Evolutionary conservation across 2,113 vertebrate genomes (phyloP).

Genomic region (Oxyruncus cristatus): DNA sequence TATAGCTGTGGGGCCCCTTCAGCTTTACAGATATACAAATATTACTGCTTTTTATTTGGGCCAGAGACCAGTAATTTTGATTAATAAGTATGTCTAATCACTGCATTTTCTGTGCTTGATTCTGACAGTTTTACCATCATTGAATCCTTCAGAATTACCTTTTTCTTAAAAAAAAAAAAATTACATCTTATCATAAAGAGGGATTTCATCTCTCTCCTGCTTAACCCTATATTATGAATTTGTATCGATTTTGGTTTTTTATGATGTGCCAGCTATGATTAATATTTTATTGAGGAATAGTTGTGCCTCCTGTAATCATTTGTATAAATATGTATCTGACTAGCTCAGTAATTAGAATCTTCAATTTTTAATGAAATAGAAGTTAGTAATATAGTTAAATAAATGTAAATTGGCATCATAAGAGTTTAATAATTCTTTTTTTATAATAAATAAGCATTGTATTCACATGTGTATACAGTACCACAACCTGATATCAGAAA

Average conservation of each 20-base stretch:
- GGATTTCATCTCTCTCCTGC: not conserved
- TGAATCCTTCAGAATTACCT: not conserved
- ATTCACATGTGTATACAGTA: not conserved
- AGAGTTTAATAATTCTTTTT: not conserved
- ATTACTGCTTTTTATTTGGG: not conserved
- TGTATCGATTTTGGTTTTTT: not conserved
- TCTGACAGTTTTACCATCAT: not conserved
- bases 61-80: not conserved
- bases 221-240: not conserved
- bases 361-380: not conserved
- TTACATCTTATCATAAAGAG: not conserved
- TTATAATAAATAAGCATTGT: not conserved
- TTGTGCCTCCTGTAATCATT: not conserved
- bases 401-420: not conserved
- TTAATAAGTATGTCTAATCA: not conserved
- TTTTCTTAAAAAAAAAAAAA: not conserved
- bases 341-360: not conserved
- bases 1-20: not conserved
- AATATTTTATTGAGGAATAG: not conserved
- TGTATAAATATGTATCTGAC: not conserved
- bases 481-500: not conserved
- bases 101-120: not conserved
- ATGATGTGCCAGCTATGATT: not conserved
- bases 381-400: not conserved
- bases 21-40: not conserved